A percentile compares a stretch with the other conserved stretches of the same genome.
These are phyloP conservation scores for Hippoglossus hippoglossus DNA, from an alignment of 2,797 vertebrate species.

Conservation along the genomic window DNA sequence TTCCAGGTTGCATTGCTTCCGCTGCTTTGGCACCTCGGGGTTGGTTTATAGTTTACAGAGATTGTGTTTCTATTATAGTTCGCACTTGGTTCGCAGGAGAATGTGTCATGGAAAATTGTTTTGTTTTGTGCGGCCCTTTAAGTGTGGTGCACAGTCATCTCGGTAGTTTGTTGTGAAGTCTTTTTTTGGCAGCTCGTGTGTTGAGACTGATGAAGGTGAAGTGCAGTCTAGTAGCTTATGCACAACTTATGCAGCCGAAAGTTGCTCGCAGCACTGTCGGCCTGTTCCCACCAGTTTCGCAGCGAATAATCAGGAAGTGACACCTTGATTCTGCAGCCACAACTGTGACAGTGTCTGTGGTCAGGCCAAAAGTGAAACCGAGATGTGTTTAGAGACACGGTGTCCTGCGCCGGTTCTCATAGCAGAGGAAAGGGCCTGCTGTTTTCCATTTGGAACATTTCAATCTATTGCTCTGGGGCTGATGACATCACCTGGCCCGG, in stretches of 20 bases:
- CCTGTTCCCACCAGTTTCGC: slow-evolving; percentile 75
- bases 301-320: slow-evolving; percentile 84
- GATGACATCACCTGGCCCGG: slow-evolving; percentile 72
- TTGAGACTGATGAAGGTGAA: slow-evolving; percentile 58
- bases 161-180: slow-evolving; percentile 42
- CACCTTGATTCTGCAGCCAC: slow-evolving; percentile 80
- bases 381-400: slow-evolving; percentile 74
- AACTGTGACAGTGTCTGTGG: slow-evolving; percentile 79
- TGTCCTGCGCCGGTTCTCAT: slow-evolving; percentile 70
- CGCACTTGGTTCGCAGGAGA: slow-evolving; percentile 35
- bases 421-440: slow-evolving; percentile 62
- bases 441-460: slow-evolving; percentile 77
- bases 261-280: slow-evolving; percentile 64
- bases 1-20: slow-evolving; percentile 67
- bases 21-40: slow-evolving; percentile 47
- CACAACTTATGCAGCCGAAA: slow-evolving; percentile 64
- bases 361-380: slow-evolving; percentile 78
- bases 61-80: slow-evolving; percentile 43
- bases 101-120: slow-evolving; percentile 57
- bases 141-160: slow-evolving; percentile 49
- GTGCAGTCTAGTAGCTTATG: slow-evolving; percentile 58
- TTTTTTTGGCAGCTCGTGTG: slow-evolving; percentile 37
- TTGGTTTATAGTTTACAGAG: slow-evolving; percentile 49
- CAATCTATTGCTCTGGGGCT: slow-evolving; percentile 66
- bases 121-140: slow-evolving; percentile 24